Conservation (phyloP, 2,113 vertebrate species). For the Turdus rufiventris region DNA sequence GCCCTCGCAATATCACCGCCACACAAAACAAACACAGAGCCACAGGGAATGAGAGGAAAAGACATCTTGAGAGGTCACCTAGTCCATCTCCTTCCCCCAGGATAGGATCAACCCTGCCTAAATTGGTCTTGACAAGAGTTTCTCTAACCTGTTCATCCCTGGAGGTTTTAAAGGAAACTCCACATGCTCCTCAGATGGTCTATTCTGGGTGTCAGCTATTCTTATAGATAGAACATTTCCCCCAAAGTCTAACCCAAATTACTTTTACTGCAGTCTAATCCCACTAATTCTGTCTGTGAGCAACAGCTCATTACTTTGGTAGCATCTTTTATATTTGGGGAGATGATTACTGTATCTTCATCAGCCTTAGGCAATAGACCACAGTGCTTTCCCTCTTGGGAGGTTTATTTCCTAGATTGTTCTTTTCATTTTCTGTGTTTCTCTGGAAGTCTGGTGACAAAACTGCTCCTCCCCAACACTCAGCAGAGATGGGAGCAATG, state of each 20-base stretch:
- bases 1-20: fast-evolving
- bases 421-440: background rate
- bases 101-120: conserved; percentile 7
- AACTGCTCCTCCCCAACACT: background rate
- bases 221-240: background rate
- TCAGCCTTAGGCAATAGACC: background rate
- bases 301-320: background rate
- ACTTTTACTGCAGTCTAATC: background rate
- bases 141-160: conserved; percentile 19
- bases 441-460: background rate
- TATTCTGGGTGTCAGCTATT: background rate
- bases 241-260: background rate
- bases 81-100: conserved; percentile 22
- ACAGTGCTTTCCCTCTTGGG: background rate
- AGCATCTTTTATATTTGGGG: background rate
- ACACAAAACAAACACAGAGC: background rate
- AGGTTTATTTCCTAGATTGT: background rate
- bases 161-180: conserved; percentile 25
- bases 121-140: background rate
- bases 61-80: conserved; percentile 17
- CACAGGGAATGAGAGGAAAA: background rate
- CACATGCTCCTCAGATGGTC: background rate
- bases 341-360: background rate
- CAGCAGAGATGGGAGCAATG: background rate
- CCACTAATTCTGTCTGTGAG: background rate